Evolutionary conservation across 2,888 invertebrate species (phyloP).

Genomic region (Himalopsyche japonica): DNA sequence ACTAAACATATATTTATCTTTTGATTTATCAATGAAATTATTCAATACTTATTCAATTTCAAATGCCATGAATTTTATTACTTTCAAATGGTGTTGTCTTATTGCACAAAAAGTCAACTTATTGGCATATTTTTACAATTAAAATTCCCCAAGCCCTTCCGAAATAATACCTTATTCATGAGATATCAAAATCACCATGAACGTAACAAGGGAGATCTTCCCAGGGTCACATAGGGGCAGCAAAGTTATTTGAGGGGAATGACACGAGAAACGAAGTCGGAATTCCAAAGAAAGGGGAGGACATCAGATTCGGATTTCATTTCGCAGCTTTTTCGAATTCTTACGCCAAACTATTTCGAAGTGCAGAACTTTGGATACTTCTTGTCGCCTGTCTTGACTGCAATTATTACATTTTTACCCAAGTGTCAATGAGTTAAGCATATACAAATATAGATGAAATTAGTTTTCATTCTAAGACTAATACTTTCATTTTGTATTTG

Average conservation of each 20-base stretch:
- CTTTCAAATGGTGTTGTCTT: no score
- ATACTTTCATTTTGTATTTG: no score
- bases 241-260: conserved; percentile 4
- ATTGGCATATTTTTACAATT: conserved; percentile 17
- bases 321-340: conserved; percentile 1
- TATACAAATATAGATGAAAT: no score
- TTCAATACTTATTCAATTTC: no score
- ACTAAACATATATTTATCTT: no score
- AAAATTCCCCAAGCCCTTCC: conserved; percentile 18
- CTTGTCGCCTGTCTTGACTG: neutral
- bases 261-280: conserved; percentile 14
- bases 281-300: conserved; percentile 15
- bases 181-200: conserved; percentile 20
- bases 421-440: neutral
- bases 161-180: conserved; percentile 28
- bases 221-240: conserved; percentile 12
- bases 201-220: neutral
- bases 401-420: neutral
- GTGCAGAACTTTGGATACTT: neutral
- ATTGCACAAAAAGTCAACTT: neutral
- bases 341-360: neutral
- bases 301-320: neutral
- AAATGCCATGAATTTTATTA: no score
- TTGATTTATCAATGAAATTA: no score
- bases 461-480: no score